Conservation (phyloP, 2,113 vertebrate species). For the Xyrauchen texanus region DNA sequence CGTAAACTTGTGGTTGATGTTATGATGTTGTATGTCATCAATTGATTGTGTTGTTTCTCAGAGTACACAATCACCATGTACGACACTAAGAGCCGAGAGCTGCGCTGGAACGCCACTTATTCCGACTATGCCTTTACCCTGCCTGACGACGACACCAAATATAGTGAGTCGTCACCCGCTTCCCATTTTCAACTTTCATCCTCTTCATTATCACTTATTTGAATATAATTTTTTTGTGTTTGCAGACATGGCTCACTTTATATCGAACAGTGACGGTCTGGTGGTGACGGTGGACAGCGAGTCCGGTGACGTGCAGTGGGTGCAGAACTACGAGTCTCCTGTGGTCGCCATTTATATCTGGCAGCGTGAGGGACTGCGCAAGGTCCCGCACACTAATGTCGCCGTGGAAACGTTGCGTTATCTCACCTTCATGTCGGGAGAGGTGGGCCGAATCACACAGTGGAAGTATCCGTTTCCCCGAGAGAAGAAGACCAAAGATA, state of each 20-base stretch:
- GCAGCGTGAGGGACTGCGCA: conserved; percentile 90
- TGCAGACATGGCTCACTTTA: conserved; percentile 95
- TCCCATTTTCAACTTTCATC: too few species aligned
- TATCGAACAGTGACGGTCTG: conserved; percentile 94
- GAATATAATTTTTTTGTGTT: not conserved
- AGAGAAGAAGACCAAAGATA: conserved; percentile 92
- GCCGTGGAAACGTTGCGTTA: conserved; percentile 95
- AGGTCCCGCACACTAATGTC: conserved; percentile 90
- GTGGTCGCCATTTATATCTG: conserved; percentile 98
- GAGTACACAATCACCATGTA: conserved; percentile 99
- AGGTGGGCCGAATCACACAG: conserved; percentile 94
- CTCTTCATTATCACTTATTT: too few species aligned
- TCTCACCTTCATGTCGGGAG: conserved; percentile 95
- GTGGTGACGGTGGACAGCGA: conserved; percentile 97
- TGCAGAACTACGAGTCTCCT: conserved; percentile 93
- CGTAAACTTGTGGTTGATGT: not conserved
- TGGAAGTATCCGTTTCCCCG: conserved; percentile 98
- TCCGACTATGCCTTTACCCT: conserved; percentile 93
- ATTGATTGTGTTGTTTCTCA: conserved; percentile 61
- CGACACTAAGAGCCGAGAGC: conserved; percentile 93
- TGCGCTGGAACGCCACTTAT: conserved; percentile 98
- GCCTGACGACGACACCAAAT: conserved; percentile 88
- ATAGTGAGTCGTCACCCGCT: conserved; percentile 73
- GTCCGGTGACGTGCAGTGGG: conserved; percentile 90
- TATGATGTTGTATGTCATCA: not conserved